Evolutionary conservation across 92 coral and sea anemone species (phyloP), one percentile per base, ranked within the genome.

Genomic region (Zoanthus sansibaricus): DNA sequence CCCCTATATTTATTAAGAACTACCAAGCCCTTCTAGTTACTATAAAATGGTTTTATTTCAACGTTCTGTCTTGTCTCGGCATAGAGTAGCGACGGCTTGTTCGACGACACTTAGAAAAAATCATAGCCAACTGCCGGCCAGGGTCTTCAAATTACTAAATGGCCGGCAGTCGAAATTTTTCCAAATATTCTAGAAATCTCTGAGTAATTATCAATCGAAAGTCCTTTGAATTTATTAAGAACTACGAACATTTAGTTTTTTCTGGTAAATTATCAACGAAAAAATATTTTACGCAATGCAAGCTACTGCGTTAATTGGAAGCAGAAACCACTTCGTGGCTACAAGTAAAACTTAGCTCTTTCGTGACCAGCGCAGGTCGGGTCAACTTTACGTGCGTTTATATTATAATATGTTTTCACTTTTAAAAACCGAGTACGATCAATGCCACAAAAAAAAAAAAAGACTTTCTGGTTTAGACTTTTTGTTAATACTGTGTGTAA

Each of bases 251-350:
- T 67, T n/a, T 67, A 67, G 72, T 14, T 14, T 14, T 67, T n/a
- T 67, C 72, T 67, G 72, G 31, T 15, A 14, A 67, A 67, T 67
- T 67, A 67, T 67, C 72, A 67, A 67, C 31, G 30, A 14, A 67
- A 67, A 67, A 67, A 67, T 14, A 14, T 67, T 67, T 67, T 67
- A 67, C 72, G 18, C 72, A 67, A 67, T 67, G 72, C 72, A 67
- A 67, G 72, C 72, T 67, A 67, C 72, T 67, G 72, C 72, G 42
- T 67, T 67, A 67, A 67, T 67, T 67, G 72, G 72, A 67, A 67
- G 31, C 4, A 67, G 72, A 67, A 67, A 67, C 72, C 72, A 67
- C 30, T 67, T 67, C 72, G 72, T 67, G 72, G 72, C 42, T 67
- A 67, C 72, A 67, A 67, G 72, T 67, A 67, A 67, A 67, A 67